These are phyloP conservation scores for Drosophila grimshawi DNA, from an alignment of 1,140 invertebrate species.

Conservation along the genomic window DNA sequence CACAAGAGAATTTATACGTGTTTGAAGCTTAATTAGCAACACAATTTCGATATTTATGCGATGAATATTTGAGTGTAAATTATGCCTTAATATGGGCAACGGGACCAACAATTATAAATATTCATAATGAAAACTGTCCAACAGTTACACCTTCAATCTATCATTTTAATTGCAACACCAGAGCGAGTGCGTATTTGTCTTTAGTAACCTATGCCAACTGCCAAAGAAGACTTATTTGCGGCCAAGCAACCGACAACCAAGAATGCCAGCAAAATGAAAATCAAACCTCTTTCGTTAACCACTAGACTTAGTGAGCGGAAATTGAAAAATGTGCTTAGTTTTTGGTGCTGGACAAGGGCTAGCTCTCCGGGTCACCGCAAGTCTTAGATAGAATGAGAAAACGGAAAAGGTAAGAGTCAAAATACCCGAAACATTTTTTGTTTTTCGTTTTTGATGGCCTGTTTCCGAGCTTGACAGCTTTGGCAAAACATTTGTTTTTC, in stretches of 20 bases:
- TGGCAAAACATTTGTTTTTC: slow-evolving; percentile 48
- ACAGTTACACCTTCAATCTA: background rate
- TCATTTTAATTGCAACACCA: slow-evolving; percentile 27
- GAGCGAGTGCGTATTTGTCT: slow-evolving; percentile 42
- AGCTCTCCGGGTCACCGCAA: slow-evolving; percentile 64
- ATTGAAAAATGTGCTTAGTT: slow-evolving; percentile 76
- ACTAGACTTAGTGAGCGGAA: slow-evolving; percentile 67
- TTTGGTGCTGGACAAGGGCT: slow-evolving; percentile 18
- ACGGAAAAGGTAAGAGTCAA: background rate
- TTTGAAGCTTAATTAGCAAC: slow-evolving; percentile 49
- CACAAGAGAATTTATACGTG: slow-evolving; percentile 34
- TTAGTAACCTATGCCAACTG: slow-evolving; percentile 3
- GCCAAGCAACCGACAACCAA: background rate
- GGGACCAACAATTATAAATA: slow-evolving; percentile 10
- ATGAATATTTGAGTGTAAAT: slow-evolving; percentile 23
- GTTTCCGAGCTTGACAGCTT: slow-evolving; percentile 20
- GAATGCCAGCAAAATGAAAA: slow-evolving; percentile 13
- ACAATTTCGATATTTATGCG: slow-evolving; percentile 23
- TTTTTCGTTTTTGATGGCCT: background rate
- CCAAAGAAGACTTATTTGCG: slow-evolving; percentile 20
- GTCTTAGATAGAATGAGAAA: slow-evolving; percentile 1
- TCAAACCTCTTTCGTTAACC: slow-evolving; percentile 42
- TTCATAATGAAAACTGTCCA: slow-evolving; percentile 20
- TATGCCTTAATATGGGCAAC: slow-evolving; percentile 28
- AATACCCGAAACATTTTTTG: background rate